phyloP scores from a whole-genome alignment of 2,888 invertebrate genomes.

The Stenchaetothrips biformis region DNA sequence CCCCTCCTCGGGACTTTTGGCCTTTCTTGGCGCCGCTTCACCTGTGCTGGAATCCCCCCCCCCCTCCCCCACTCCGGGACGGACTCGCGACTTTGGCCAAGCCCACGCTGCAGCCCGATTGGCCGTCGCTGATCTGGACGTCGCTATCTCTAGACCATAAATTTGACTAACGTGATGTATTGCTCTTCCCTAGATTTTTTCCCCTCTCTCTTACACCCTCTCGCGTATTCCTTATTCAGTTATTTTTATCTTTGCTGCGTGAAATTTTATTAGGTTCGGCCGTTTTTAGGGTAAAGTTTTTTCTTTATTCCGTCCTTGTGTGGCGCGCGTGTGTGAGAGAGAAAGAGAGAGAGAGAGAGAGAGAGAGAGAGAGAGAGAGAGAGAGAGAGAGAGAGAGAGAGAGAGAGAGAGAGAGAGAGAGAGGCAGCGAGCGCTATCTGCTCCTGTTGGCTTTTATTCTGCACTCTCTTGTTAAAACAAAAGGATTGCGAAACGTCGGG shows the following conservation, averaged over 20 bases:
- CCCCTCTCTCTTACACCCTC: neutral
- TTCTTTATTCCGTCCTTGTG: neutral
- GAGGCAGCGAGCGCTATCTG: neutral
- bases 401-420: too few relatives aligned
- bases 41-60: neutral
- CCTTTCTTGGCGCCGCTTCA: neutral
- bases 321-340: too few relatives aligned
- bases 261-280: slow-evolving; percentile 23
- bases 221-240: neutral
- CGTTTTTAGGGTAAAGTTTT: neutral
- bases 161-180: slow-evolving; percentile 25
- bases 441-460: slow-evolving; percentile 15
- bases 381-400: too few relatives aligned
- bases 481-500: slow-evolving; percentile 10
- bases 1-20: too few relatives aligned
- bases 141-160: slow-evolving; percentile 23
- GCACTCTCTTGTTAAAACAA: slow-evolving; percentile 25
- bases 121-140: neutral
- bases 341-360: too few relatives aligned
- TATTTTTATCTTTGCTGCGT: slow-evolving; percentile 16
- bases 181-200: slow-evolving; percentile 10
- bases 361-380: too few relatives aligned
- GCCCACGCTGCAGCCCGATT: neutral
- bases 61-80: neutral
- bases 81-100: neutral